Base-by-base conservation (phyloP, 2,888 invertebrate genomes). In the Electrophaes corylata region DNA sequence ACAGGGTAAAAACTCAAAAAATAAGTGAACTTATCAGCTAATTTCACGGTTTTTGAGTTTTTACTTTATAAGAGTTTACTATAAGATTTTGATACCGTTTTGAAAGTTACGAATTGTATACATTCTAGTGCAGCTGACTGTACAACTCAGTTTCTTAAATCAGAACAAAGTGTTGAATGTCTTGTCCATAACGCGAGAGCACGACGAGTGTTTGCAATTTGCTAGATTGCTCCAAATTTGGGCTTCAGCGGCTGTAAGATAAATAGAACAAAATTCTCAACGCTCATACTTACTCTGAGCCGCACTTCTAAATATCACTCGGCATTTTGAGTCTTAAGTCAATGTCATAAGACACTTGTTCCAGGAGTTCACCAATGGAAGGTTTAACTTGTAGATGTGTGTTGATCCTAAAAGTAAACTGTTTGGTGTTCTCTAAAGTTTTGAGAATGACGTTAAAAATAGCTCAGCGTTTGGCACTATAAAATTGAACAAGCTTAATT, bases 171-270 rank as follows among this genome's bases (percentile, higher is more conserved):
- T 44, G 43, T 51, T 19, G 1, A 44, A 55, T 6, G 3, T 11
- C 10, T 23, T 10, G 20, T 47, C 47, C 31, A 35, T 11, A 56
- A 48, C 16, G 3, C 5, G 40, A 60, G 23, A 14, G 20, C 5
- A 31, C 39, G 11, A 19, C 19, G 49, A 49, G 33, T 58, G 53
- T 54, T 58, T 45, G 48, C 55, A 56, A 60, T 60, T 60, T 45
- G 64, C 57, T 63, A 66, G 70, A 70, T 70, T 69, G 66, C 66
- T 62, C 60, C 53, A 57, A 67, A 66, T 70, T 71, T 64, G 65
- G 60, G 47, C 60, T 57, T 43, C 54, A 58, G 52, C 47, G 48
- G 56, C 49, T 49, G 23, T 20, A 68, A 65, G 64, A 65, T 64
- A 70, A 69, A 70, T 67, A 67, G 56, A 65, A 67, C 64, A 60